Percentiles rank a stretch among this genome's conserved stretches.
Conservation (phyloP, 1,140 invertebrate species). For the Acromyrmex charruanus region DNA sequence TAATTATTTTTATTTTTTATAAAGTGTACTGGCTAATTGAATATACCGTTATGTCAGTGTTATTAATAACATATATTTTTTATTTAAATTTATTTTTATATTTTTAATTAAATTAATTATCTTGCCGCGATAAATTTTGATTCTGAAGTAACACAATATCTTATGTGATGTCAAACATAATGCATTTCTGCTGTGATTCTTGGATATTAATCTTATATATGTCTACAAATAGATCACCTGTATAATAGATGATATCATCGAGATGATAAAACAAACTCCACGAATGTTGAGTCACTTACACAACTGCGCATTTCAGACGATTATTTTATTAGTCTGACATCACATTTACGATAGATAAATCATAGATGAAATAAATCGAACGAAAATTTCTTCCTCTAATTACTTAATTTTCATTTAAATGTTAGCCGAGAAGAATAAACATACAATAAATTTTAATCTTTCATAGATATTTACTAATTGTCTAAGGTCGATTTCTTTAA, state of each 20-base stretch:
- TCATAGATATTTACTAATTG: neutral
- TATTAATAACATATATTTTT: neutral
- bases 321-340: slow-evolving; percentile 26
- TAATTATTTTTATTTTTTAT: neutral
- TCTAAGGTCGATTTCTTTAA: neutral
- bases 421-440: neutral
- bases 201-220: neutral
- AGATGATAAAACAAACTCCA: slow-evolving; percentile 2
- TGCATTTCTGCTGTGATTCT: neutral
- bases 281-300: slow-evolving; percentile 53
- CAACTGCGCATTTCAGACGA: slow-evolving; percentile 9
- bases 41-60: slow-evolving; percentile 11
- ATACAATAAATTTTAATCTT: neutral
- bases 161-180: neutral
- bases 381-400: neutral
- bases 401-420: neutral
- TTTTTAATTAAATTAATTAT: neutral
- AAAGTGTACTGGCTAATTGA: neutral
- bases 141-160: neutral
- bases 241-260: slow-evolving; percentile 59
- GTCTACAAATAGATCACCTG: slow-evolving; percentile 28
- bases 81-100: neutral
- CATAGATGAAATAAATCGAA: neutral
- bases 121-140: neutral
- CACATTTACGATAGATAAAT: slow-evolving; percentile 12